Conservation (phyloP, 2,888 invertebrate species). For the Copidosoma aretas region DNA sequence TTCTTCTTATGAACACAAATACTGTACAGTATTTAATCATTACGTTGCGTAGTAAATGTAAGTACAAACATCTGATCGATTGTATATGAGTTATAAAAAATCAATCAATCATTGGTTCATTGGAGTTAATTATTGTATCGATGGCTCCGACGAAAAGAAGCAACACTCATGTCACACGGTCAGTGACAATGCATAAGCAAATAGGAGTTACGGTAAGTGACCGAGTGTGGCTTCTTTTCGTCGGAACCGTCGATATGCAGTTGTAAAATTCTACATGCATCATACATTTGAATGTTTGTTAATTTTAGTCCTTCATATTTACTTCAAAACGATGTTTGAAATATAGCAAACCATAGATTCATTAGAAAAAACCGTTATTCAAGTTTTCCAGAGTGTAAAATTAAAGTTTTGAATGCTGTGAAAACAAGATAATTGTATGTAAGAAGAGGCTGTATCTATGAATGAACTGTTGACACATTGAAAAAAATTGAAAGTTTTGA, state of each 20-base stretch:
- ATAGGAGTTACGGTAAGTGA: too few species aligned
- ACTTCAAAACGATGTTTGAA: neutral
- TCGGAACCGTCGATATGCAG: too few species aligned
- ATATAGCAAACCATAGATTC: neutral
- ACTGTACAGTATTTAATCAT: constrained; percentile 5
- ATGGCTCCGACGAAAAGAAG: too few species aligned
- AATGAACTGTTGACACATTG: constrained; percentile 21
- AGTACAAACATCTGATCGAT: neutral
- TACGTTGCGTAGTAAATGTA: neutral
- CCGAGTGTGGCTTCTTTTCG: too few species aligned
- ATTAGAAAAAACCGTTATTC: constrained; percentile 35
- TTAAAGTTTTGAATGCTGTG: constrained; percentile 14
- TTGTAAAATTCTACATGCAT: constrained; percentile 9
- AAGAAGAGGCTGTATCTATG: constrained; percentile 32
- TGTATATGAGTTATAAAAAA: neutral
- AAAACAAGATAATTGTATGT: constrained; percentile 24
- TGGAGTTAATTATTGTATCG: too few species aligned
- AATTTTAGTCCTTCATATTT: neutral
- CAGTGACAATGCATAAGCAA: too few species aligned
- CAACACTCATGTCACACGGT: too few species aligned
- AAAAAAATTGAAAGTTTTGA: constrained; percentile 19
- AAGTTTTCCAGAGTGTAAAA: constrained; percentile 35
- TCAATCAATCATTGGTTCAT: too few species aligned
- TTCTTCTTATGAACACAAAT: constrained; percentile 29
- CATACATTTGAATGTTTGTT: neutral